phyloP scores from a whole-genome alignment of 2,113 vertebrate species.

The Cochlearius cochlearius region DNA sequence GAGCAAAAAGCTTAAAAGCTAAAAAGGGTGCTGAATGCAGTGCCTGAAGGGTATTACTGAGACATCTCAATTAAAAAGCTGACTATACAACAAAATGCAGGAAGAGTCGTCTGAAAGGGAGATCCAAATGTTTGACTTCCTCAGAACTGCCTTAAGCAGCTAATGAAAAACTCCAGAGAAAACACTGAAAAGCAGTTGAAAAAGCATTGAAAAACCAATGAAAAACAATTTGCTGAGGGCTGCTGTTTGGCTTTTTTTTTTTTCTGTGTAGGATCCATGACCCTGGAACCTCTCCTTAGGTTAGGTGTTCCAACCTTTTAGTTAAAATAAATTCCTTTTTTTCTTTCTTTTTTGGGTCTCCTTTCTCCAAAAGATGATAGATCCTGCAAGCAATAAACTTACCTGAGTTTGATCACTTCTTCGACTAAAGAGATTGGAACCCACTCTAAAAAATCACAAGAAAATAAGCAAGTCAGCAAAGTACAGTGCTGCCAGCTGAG shows the following conservation, averaged over 20 bases:
- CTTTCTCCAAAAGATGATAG: background rate
- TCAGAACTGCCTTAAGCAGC: background rate
- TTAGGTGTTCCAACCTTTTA: background rate
- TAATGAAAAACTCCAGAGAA: background rate
- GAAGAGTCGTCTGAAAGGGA: background rate
- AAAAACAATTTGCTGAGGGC: background rate
- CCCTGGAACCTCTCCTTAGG: background rate
- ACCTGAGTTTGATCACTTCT: background rate
- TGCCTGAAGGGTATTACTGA: background rate
- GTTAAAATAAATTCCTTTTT: background rate
- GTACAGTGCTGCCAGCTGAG: background rate
- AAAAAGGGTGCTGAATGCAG: background rate
- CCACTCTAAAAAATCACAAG: background rate
- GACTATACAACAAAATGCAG: background rate
- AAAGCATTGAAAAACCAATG: background rate
- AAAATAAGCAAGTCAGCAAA: background rate
- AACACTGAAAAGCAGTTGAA: background rate
- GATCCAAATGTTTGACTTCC: background rate
- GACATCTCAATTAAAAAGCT: background rate
- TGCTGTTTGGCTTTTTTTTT: background rate
- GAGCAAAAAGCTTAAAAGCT: background rate
- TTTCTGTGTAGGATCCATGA: background rate
- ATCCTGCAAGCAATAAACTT: background rate
- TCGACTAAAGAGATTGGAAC: background rate
- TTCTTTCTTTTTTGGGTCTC: background rate